Evolutionary conservation across 2,888 invertebrate species (phyloP).

Genomic region (Agrochola litura): DNA sequence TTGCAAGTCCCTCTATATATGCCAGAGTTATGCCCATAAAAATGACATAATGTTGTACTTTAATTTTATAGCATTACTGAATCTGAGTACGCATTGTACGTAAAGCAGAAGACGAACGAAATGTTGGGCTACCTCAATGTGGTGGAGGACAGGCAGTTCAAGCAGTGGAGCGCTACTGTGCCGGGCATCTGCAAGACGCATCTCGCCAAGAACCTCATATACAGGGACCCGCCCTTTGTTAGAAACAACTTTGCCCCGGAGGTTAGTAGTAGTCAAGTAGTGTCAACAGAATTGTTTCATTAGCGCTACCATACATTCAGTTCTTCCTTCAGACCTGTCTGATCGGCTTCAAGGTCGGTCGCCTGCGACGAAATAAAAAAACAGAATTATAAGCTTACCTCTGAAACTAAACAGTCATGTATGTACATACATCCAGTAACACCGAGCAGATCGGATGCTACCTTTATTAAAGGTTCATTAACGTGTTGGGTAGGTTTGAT

Average conservation of each 20-base stretch:
- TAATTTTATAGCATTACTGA: conserved; percentile 86
- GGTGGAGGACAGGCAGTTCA: conserved; percentile 92
- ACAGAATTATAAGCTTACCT: not conserved
- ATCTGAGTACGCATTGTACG: conserved; percentile 89
- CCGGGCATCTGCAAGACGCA: conserved; percentile 92
- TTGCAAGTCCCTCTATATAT: too few relatives aligned
- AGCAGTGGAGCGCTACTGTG: conserved; percentile 93
- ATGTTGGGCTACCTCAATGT: conserved; percentile 92
- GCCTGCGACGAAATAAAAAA: not conserved
- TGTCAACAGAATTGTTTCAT: not conserved
- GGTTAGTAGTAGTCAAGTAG: conserved; percentile 79
- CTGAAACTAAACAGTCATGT: not conserved
- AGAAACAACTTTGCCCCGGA: conserved; percentile 93
- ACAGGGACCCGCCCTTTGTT: conserved; percentile 89
- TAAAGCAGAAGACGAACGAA: conserved; percentile 92
- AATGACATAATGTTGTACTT: not conserved
- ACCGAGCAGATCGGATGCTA: not conserved
- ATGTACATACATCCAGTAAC: not conserved
- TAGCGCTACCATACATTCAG: not conserved
- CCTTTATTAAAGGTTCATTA: not conserved
- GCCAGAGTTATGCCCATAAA: too few relatives aligned
- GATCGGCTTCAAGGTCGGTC: too few relatives aligned
- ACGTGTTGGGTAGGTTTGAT: not conserved
- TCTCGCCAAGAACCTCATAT: conserved; percentile 91
- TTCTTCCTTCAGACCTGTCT: not conserved